Conservation (phyloP, 2,888 invertebrate genomes). For the Acronicta aceris region DNA sequence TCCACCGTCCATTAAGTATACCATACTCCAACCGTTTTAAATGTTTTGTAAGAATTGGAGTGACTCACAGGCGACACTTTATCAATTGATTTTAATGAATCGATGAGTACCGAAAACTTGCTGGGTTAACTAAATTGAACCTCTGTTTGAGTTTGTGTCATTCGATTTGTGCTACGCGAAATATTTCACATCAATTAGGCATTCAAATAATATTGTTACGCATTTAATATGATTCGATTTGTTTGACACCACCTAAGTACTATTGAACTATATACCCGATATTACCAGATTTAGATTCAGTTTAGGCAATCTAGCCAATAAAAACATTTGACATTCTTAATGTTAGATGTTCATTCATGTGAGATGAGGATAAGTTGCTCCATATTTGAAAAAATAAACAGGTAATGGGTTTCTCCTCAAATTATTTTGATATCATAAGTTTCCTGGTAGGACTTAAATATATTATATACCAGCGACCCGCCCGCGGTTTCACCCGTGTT, state of each 20-base stretch:
- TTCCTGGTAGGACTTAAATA: too few relatives aligned
- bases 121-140: slow-evolving; percentile 77
- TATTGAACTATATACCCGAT: slow-evolving; percentile 30
- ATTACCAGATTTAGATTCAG: slow-evolving; percentile 16
- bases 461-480: too few relatives aligned
- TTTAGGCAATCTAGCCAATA: slow-evolving; percentile 13
- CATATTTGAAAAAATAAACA: too few relatives aligned
- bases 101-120: slow-evolving; percentile 68
- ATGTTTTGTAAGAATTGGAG: slow-evolving; percentile 56
- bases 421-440: too few relatives aligned
- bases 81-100: slow-evolving; percentile 77
- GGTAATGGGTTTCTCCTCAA: too few relatives aligned
- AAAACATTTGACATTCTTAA: neutral
- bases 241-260: slow-evolving; percentile 23
- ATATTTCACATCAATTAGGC: slow-evolving; percentile 46
- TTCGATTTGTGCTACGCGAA: slow-evolving; percentile 60
- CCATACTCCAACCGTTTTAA: slow-evolving; percentile 31
- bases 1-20: slow-evolving; percentile 22
- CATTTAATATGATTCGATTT: slow-evolving; percentile 47
- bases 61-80: slow-evolving; percentile 66
- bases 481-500: too few relatives aligned
- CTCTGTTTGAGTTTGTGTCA: slow-evolving; percentile 53
- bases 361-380: too few relatives aligned
- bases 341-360: too few relatives aligned
- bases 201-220: slow-evolving; percentile 47